phyloP scores from a whole-genome alignment of 2,113 vertebrate genomes.

The Argyrosomus japonicus region DNA sequence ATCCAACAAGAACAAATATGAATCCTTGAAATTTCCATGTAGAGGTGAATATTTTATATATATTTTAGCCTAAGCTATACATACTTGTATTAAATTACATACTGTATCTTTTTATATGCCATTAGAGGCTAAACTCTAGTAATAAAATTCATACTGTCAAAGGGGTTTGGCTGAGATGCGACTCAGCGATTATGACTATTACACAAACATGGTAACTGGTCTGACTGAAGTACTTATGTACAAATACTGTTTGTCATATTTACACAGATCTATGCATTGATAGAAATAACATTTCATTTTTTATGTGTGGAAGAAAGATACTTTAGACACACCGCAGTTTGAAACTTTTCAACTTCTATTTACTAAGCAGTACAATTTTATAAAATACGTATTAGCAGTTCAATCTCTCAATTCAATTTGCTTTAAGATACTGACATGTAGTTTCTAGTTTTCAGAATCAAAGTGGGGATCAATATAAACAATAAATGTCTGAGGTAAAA shows the following conservation, averaged over 20 bases:
- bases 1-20: conserved; percentile 43
- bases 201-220: conserved; percentile 36
- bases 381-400: conserved; percentile 39
- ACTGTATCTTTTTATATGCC: conserved; percentile 38
- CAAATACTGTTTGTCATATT: conserved; percentile 77
- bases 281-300: conserved; percentile 47
- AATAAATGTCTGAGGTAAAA: conserved; percentile 39
- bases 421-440: conserved; percentile 40
- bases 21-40: conserved; percentile 29
- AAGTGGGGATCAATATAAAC: conserved; percentile 36
- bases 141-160: conserved; percentile 44
- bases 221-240: conserved; percentile 62
- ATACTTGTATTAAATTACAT: conserved; percentile 57
- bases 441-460: conserved; percentile 13
- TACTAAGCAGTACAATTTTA: neutral
- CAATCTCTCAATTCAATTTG: conserved; percentile 10
- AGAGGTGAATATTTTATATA: conserved; percentile 38
- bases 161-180: conserved; percentile 22
- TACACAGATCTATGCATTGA: conserved; percentile 53
- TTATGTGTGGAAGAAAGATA: conserved; percentile 28
- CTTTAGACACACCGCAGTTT: conserved; percentile 13
- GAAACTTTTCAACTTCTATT: conserved; percentile 9
- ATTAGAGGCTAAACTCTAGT: conserved; percentile 47
- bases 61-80: conserved; percentile 38
- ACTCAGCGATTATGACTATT: conserved; percentile 23